Evolutionary conservation across 1,140 invertebrate species (phyloP), one percentile per base, ranked within the genome.

Genomic region (roundworm (Caenorhabditis elegans)): DNA sequence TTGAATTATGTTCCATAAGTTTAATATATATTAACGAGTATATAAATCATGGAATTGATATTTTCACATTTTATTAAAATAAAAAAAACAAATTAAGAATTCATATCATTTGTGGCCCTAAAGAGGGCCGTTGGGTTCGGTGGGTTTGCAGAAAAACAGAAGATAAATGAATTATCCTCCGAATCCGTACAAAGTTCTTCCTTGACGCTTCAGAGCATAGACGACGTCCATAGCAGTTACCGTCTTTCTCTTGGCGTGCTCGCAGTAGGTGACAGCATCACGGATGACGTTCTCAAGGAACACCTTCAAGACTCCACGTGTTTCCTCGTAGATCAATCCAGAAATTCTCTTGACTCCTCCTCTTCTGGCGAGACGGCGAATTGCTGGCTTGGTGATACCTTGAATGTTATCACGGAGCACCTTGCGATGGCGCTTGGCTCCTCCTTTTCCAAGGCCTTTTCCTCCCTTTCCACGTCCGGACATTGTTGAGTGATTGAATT

Each of bases 221-320:
- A 95, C 94, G 19, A 95, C 93, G 88, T 95, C 94, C 94, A 95
- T 95, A 75, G 94, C 94, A 13, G 94, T 95, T 36, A 93, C 91
- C 26, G 94, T 95, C 90, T 94, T 95, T 84, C 94, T 91, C 91
- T 94, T 94, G 84, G 93, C 93, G 90, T 94, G 93, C 89, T 93
- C 93, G 15, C 93, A 94, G 90, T 94, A 94, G 19, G 93, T 94
- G 77, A 94, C 93, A 13, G 94, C 93, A 90, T 94, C 94, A 78
- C 93, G 92, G 87, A 94, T 95, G 0, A 94, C 93, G 88, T 94
- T 94, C 90, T 94, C 93, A 78, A 95, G 90, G 90, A 95, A 95
- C 13, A 84, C 82, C 76, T 84, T 84, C 24, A 84, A 47, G 26
- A 84, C 82, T 24, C 82, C 82, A 31, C 82, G 82, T n/a, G 83